These are phyloP conservation scores for Phenacoccus solenopsis DNA, from an alignment of 1,140 invertebrate species.

Conservation along the genomic window DNA sequence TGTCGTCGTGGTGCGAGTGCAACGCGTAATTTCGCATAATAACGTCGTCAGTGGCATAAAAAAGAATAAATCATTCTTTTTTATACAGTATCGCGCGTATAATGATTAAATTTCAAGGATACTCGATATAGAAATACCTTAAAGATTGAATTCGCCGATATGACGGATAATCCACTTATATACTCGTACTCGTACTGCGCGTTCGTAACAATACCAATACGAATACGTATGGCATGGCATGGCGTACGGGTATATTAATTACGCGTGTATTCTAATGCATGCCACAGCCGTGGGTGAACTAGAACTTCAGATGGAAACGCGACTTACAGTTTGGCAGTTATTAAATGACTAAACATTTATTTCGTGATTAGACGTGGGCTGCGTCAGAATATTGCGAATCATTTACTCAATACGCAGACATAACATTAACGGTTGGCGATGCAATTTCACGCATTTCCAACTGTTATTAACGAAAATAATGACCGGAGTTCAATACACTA, in stretches of 20 bases:
- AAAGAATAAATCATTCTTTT: not conserved
- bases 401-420: too few species aligned
- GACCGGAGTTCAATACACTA: not conserved
- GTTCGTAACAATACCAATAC: too few species aligned
- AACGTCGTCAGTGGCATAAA: not conserved
- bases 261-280: too few species aligned
- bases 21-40: not conserved
- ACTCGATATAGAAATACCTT: not conserved
- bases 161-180: too few species aligned
- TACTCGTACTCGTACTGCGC: too few species aligned
- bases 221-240: too few species aligned
- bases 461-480: not conserved
- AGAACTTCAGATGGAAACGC: not conserved
- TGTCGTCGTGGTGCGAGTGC: too few species aligned
- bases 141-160: not conserved
- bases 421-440: not conserved
- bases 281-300: not conserved
- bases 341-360: not conserved
- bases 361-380: not conserved
- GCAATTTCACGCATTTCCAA: not conserved
- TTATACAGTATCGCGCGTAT: not conserved
- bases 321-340: not conserved
- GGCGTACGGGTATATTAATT: too few species aligned
- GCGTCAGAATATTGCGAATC: not conserved
- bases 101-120: constrained; percentile 3